These are phyloP conservation scores for Parasteatoda tepidariorum DNA, from an alignment of 1,140 invertebrate species.

Conservation along the genomic window DNA sequence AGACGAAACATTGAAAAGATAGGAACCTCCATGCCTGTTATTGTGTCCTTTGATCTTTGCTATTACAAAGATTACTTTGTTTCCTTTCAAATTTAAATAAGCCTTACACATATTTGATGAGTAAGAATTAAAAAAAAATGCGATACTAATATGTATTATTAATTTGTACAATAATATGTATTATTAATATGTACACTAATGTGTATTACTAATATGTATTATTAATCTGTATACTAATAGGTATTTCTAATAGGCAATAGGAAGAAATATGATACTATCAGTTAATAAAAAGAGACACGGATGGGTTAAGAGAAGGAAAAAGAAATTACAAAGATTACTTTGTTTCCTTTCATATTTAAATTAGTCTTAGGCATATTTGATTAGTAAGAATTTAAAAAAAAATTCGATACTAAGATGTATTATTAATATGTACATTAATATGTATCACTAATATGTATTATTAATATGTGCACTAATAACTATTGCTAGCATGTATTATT, in stretches of 20 bases:
- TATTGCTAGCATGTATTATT: too few species aligned
- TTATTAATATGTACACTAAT: too few species aligned
- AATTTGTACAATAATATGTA: too few species aligned
- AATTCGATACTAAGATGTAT: too few species aligned
- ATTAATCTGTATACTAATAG: too few species aligned
- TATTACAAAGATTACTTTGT: not conserved
- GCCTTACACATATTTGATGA: conserved; percentile 5
- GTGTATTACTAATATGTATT: too few species aligned
- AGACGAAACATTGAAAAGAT: not conserved
- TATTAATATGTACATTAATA: too few species aligned
- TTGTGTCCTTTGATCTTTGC: not conserved
- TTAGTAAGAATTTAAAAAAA: not conserved
- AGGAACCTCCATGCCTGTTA: not conserved
- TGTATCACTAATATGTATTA: too few species aligned
- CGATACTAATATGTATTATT: too few species aligned
- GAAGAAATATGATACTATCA: too few species aligned
- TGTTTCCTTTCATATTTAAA: not conserved
- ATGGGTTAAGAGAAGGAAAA: conserved; percentile 6
- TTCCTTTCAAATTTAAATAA: not conserved
- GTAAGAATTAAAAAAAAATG: too few species aligned
- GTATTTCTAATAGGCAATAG: not conserved
- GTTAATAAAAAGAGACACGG: not conserved
- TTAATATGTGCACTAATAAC: too few species aligned
- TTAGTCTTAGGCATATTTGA: conserved; percentile 10
- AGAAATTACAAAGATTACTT: not conserved